These are phyloP conservation scores for Steatocranus sp. DNA, from an alignment of 2,797 vertebrate species.

Conservation along the genomic window DNA sequence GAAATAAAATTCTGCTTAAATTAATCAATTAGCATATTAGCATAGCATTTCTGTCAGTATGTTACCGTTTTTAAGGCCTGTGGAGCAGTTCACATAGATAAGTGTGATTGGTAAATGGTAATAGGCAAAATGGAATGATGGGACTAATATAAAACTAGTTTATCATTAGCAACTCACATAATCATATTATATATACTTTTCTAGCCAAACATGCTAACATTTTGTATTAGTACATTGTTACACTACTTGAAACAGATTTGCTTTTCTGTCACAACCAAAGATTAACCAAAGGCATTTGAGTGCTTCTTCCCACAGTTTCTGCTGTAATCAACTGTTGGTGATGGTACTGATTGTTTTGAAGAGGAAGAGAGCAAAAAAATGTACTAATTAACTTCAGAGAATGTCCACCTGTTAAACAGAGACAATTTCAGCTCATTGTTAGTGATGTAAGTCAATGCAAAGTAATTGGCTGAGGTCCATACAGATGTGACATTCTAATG, in stretches of 20 bases:
- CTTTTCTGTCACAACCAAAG: not conserved
- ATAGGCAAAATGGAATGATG: not conserved
- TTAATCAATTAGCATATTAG: not conserved
- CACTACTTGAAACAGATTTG: not conserved
- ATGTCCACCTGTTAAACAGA: not conserved
- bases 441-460: constrained; percentile 75
- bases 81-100: not conserved
- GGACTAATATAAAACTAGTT: not conserved
- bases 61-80: not conserved
- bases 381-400: too few relatives aligned
- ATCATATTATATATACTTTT: not conserved
- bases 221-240: not conserved
- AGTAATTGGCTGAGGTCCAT: constrained; percentile 28
- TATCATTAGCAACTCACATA: not conserved
- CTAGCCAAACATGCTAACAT: not conserved
- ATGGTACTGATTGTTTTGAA: not conserved
- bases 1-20: not conserved
- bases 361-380: not conserved
- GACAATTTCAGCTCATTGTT: constrained; percentile 36
- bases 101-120: not conserved
- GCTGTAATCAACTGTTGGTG: not conserved
- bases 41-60: not conserved
- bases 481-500: constrained; percentile 38
- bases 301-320: not conserved
- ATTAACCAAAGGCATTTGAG: not conserved